phyloP scores from a whole-genome alignment of 1,140 invertebrate genomes.

The Formica selysi region DNA sequence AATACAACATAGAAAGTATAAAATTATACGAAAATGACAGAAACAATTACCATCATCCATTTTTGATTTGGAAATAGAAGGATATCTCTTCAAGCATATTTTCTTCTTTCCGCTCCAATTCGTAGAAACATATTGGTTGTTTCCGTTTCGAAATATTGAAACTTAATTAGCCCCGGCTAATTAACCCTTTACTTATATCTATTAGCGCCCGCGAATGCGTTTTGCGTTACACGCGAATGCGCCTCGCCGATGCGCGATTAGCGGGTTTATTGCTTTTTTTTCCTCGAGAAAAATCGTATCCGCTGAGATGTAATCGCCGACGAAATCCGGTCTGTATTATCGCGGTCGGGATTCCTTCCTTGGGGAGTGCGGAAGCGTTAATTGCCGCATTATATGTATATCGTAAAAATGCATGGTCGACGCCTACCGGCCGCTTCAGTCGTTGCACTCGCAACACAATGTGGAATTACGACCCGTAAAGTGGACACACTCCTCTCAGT shows the following conservation, averaged over 20 bases:
- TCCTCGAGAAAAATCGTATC: slow-evolving; percentile 15
- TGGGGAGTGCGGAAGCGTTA: slow-evolving; percentile 44
- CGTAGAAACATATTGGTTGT: background rate
- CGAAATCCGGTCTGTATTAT: slow-evolving; percentile 43
- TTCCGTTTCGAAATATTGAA: slow-evolving; percentile 19
- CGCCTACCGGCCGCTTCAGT: slow-evolving; percentile 6
- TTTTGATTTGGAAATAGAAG: background rate
- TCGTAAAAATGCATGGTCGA: slow-evolving; percentile 14
- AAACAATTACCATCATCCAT: slow-evolving; percentile 12
- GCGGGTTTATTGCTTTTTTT: background rate
- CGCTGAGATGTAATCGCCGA: slow-evolving; percentile 8
- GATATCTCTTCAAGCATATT: slow-evolving; percentile 10
- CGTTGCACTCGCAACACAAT: background rate
- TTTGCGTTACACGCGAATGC: slow-evolving; percentile 32
- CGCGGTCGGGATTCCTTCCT: slow-evolving; percentile 34
- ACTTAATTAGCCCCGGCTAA: slow-evolving; percentile 12
- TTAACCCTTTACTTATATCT: slow-evolving; percentile 26
- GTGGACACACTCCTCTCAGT: background rate
- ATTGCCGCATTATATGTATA: slow-evolving; percentile 29
- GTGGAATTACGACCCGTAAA: background rate
- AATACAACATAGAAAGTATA: background rate
- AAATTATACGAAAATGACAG: background rate
- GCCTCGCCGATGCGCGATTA: slow-evolving; percentile 14
- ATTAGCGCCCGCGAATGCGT: slow-evolving; percentile 35
- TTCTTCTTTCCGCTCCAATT: slow-evolving; percentile 38